Base-by-base conservation (phyloP, 37 sponge, comb jelly and placozoan genomes). In the Chondrosia reniformis region DNA sequence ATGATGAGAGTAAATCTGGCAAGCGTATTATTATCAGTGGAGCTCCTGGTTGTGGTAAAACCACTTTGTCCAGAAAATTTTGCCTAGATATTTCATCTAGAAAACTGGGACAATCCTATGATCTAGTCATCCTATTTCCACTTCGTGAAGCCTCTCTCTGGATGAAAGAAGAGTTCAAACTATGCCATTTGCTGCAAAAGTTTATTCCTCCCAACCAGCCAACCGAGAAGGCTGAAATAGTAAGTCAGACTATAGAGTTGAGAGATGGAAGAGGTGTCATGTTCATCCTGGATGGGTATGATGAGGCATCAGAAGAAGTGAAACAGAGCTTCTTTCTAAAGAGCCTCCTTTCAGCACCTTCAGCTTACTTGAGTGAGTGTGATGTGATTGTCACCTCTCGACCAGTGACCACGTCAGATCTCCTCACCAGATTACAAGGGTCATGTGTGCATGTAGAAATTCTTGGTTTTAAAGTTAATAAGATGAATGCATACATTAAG, bases 11-110 rank as follows among this genome's bases (percentile, higher is more conserved):
- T n/a, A n/a, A n/a, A n/a, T n/a, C n/a, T n/a, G 67, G 67, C 7
- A 22, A 28, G 21, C 21, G 39, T 15, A 33, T 66, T 8, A 28
- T 66, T 15, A 66, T 66, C 33, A 66, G 67, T 31, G 67, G 67
- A 66, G 67, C 67, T 28, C 67, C 67, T 66, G 67, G 67, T 4
- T 36, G 67, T 31, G 67, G 67, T 7, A 66, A 66, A 17, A 66
- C 31, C 38, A 66, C 67, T 6, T 39, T 66, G 7, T 32, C 39
- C 6, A 5, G 67, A 19, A 36, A 66, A 4, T 39, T 66, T 4
- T 66, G 67, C 67, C 32, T 5, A 17, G 67, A 66, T 36, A 36
- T 66, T 4, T 66, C 67, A 22, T 33, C 67, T 37, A 9, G 38
- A 21, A 12, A 34, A 4, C 67, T 66, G 4, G 3, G 19, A 5